Conservation (phyloP, 2,113 vertebrate genomes). For the Antidorcas marsupialis region DNA sequence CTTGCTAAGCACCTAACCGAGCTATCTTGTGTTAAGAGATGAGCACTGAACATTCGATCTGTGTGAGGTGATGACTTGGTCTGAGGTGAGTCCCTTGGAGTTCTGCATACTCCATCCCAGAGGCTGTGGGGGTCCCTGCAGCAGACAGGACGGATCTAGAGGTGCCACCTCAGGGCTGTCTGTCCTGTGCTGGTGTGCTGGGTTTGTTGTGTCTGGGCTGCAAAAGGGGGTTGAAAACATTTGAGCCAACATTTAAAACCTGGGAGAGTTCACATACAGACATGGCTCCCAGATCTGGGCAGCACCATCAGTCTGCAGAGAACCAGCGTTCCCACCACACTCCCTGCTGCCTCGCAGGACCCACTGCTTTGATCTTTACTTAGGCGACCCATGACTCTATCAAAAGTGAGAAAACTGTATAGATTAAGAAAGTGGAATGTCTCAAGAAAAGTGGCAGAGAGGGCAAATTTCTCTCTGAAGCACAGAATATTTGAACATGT, state of each 20-base stretch:
- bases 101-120: accelerated
- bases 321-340: accelerated
- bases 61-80: not conserved
- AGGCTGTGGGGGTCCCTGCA: not conserved
- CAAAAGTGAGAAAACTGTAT: not conserved
- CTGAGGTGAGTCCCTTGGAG: not conserved
- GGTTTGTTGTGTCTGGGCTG: not conserved
- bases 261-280: not conserved
- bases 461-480: not conserved
- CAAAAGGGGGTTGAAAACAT: not conserved
- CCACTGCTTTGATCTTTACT: not conserved
- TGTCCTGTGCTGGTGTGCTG: accelerated
- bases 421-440: not conserved
- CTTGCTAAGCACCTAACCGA: not conserved
- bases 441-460: not conserved
- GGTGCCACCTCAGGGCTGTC: accelerated
- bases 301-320: too few species aligned
- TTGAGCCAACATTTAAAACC: not conserved
- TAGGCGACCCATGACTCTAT: accelerated
- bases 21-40: not conserved
- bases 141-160: not conserved
- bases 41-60: not conserved
- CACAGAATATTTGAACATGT: accelerated
- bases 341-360: not conserved
- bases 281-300: not conserved